Base-by-base conservation (phyloP, 1,140 invertebrate genomes). In the Phenacoccus solenopsis region DNA sequence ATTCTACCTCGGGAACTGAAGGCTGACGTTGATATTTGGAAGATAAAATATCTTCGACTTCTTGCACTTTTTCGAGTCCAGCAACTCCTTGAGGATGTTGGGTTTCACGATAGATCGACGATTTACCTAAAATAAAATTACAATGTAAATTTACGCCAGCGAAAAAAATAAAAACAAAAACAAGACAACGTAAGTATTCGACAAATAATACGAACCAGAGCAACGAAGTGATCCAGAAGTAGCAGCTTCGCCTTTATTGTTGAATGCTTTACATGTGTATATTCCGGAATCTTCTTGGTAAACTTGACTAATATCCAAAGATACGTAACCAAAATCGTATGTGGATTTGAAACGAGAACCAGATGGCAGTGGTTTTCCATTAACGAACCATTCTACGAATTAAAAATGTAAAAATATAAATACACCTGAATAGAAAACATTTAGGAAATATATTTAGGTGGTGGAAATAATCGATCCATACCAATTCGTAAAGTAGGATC, bases 221-320 rank as follows among this genome's bases (percentile, higher is more conserved):
- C 89, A 91, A 76, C 88, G 90, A 0, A 96, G 80, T 0, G 90
- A 90, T 59, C 93, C 93, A 13, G 90, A 90, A 13, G 92, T 94
- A 70, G 89, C 87, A n/a, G 90, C 90, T 1, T 88, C 87, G 27
- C 93, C 92, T 77, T 92, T 93, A 70, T 84, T 90, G 76, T 97
- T 98, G 1, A 89, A 95, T 24, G 94, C 95, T 79, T 89, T 90
- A 73, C 93, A 94, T 49, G 90, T 94, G 74, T 96, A 93, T 59
- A 96, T 84, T 30, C 92, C 93, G 70, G 90, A 93, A 80, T 96
- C 91, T 82, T 94, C 89, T 74, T 90, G 86, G 76, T 93, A 93
- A 0, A 86, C 84, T 73, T 89, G 88, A 69, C 80, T 88, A 69
- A 94, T 85, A 77, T 95, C 93, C 73, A 96, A 79, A 28, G 90